phyloP scores from a whole-genome alignment of 35 echinoderm and acorn worm species.

The Heliocidaris tuberculata region DNA sequence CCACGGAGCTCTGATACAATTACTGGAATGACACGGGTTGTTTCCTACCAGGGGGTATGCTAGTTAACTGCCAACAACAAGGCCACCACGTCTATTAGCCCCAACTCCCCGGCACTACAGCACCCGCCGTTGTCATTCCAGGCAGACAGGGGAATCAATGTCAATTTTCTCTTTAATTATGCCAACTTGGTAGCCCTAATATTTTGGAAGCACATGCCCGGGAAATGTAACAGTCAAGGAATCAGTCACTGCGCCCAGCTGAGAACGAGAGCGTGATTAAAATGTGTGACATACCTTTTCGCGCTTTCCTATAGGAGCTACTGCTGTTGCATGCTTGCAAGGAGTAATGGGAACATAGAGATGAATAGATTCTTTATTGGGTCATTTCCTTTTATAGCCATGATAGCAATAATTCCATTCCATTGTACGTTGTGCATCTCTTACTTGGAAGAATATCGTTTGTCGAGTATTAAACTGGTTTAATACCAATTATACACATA shows the following conservation, averaged over 20 bases:
- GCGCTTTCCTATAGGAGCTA: constrained; percentile 6
- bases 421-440: neutral
- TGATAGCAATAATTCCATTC: neutral
- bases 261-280: constrained; percentile 23
- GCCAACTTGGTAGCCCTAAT: neutral
- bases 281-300: constrained; percentile 39
- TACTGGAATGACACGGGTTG: neutral
- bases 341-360: neutral
- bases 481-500: no score
- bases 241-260: neutral
- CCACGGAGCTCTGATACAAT: neutral
- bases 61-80: constrained; percentile 24
- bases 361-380: neutral
- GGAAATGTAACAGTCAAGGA: constrained; percentile 2
- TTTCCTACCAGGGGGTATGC: neutral
- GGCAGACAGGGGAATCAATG: neutral
- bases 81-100: constrained; percentile 2
- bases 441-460: neutral
- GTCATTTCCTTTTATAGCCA: constrained; percentile 33
- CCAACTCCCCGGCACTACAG: neutral
- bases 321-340: neutral
- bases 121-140: constrained; percentile 9
- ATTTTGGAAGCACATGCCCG: neutral
- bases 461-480: neutral
- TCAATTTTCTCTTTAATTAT: constrained; percentile 32